These are phyloP conservation scores for Tachina fera DNA, from an alignment of 2,888 invertebrate genomes.

Conservation along the genomic window DNA sequence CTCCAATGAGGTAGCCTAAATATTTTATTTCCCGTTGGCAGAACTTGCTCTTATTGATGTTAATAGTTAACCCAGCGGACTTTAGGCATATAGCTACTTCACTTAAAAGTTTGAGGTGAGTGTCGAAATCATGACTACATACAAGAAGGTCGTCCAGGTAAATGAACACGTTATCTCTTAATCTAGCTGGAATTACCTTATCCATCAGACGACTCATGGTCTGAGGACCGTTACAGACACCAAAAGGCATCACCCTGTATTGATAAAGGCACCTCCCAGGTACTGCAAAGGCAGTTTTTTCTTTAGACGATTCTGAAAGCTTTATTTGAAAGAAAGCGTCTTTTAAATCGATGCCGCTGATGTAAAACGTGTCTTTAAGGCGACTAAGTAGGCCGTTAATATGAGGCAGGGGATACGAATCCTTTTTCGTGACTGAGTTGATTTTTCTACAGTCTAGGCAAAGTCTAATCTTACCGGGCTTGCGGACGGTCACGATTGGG, in stretches of 20 bases:
- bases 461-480: no score
- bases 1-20: neutral
- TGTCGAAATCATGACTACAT: conserved; percentile 13
- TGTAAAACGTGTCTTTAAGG: no score
- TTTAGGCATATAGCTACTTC: no score
- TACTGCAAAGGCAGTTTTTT: conserved; percentile 72
- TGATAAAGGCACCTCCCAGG: conserved; percentile 61
- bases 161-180: conserved; percentile 14
- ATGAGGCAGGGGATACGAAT: no score
- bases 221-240: conserved; percentile 67
- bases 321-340: conserved; percentile 34
- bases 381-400: no score
- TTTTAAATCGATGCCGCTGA: conserved; percentile 27
- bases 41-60: neutral
- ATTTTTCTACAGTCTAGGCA: no score
- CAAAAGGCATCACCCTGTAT: conserved; percentile 45
- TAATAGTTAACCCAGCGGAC: no score
- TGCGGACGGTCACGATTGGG: neutral
- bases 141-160: conserved; percentile 25
- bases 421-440: no score
- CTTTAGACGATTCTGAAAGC: conserved; percentile 32
- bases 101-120: neutral
- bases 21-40: neutral
- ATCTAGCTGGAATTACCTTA: neutral
- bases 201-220: conserved; percentile 42